Evolutionary conservation across 2,113 vertebrate species (phyloP).

Genomic region (Petroica traversi): DNA sequence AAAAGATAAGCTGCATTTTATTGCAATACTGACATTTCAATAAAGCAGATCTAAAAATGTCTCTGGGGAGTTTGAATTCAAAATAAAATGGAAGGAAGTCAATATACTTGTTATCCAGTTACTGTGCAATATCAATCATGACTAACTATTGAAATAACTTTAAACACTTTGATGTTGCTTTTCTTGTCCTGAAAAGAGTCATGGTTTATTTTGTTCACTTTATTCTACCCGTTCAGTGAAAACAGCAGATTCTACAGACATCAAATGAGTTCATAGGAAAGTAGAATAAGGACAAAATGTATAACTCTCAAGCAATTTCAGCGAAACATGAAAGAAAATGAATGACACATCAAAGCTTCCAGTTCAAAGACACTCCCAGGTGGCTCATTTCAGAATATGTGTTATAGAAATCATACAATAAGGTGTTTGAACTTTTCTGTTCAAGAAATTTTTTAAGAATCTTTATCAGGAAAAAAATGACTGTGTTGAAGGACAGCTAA

Average conservation of each 20-base stretch:
- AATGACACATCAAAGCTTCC: conserved; percentile 31
- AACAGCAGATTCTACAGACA: background rate
- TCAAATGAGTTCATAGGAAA: background rate
- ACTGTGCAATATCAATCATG: background rate
- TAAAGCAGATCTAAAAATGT: background rate
- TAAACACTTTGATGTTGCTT: background rate
- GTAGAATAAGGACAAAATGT: background rate
- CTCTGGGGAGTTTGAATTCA: background rate
- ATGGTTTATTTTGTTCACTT: background rate
- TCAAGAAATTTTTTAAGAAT: background rate
- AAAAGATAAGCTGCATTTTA: background rate
- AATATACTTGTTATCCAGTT: background rate
- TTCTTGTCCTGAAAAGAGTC: background rate
- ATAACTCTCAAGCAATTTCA: background rate
- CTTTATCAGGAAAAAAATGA: background rate
- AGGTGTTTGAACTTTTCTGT: background rate
- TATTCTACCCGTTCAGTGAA: background rate
- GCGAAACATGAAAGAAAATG: background rate
- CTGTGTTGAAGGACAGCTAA: background rate
- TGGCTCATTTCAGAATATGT: background rate
- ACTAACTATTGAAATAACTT: background rate
- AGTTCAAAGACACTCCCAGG: conserved; percentile 23
- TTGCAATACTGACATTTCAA: background rate
- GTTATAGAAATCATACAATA: background rate
- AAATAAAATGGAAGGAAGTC: background rate